These are phyloP conservation scores for Astropecten irregularis DNA, from an alignment of 53 echinoderm and acorn worm genomes.

Conservation along the genomic window DNA sequence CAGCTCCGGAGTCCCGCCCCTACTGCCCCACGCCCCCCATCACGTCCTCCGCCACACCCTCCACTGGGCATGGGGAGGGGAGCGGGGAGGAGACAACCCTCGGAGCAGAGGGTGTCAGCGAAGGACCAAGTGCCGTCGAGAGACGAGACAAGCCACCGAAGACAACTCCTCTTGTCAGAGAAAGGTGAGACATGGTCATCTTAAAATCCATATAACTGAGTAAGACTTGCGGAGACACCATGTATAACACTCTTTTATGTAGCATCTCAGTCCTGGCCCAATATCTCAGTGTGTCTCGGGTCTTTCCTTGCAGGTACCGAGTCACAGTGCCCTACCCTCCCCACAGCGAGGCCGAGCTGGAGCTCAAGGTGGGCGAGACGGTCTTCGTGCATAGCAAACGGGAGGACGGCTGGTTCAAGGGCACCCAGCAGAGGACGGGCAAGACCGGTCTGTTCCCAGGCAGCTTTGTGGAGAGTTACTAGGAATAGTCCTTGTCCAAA, in stretches of 20 bases:
- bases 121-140: slow-evolving; percentile 13
- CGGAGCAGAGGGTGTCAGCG: slow-evolving; percentile 30
- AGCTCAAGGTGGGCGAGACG: slow-evolving; percentile 77
- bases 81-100: slow-evolving; percentile 4
- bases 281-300: too few relatives aligned
- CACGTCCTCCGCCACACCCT: not conserved
- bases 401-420: slow-evolving; percentile 97
- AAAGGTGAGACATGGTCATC: slow-evolving; percentile 79
- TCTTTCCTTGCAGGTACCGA: slow-evolving; percentile 73
- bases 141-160: slow-evolving; percentile 71
- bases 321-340: slow-evolving; percentile 89
- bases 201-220: not conserved
- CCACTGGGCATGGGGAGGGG: slow-evolving; percentile 14
- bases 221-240: too few relatives aligned
- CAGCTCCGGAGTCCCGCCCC: not conserved
- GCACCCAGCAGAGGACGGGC: slow-evolving; percentile 81
- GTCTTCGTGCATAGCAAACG: slow-evolving; percentile 95
- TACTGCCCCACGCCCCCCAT: not conserved
- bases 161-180: slow-evolving; percentile 84
- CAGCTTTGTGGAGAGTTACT: slow-evolving; percentile 77
- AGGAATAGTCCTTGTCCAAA: too few relatives aligned
- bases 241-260: not conserved
- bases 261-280: not conserved
- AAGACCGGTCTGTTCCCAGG: slow-evolving; percentile 89
- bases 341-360: slow-evolving; percentile 80